Conservation (phyloP, 2,113 vertebrate genomes). For the Caretta caretta region DNA sequence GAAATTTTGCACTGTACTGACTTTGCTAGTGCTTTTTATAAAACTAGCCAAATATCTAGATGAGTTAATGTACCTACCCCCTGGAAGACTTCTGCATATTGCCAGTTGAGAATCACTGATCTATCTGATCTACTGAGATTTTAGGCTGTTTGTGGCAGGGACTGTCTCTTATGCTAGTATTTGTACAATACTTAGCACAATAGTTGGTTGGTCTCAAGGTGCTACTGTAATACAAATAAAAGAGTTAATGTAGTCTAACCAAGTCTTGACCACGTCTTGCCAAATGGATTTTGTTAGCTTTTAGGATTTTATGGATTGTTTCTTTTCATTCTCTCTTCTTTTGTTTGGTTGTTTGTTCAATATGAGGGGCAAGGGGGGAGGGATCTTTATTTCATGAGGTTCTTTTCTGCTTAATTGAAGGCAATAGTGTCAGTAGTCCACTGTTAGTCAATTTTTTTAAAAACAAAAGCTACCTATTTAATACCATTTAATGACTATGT, state of each 20-base stretch:
- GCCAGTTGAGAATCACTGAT: too few species aligned
- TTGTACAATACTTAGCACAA: not conserved
- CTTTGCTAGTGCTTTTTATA: too few species aligned
- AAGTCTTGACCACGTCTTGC: not conserved
- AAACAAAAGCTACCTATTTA: not conserved
- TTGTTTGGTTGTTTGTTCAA: not conserved
- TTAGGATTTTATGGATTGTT: not conserved
- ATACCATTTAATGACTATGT: not conserved
- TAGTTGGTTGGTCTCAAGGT: not conserved
- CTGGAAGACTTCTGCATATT: too few species aligned
- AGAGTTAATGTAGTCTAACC: not conserved
- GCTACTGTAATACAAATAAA: not conserved
- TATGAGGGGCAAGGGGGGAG: not conserved
- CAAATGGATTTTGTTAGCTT: not conserved
- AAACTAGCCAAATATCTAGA: too few species aligned
- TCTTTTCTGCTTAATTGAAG: constrained; percentile 5
- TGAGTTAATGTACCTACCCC: too few species aligned
- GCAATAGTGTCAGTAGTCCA: not conserved
- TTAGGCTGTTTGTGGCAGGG: not conserved
- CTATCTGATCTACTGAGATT: not conserved
- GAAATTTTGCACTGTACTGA: too few species aligned
- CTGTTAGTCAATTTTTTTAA: not conserved
- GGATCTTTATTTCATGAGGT: not conserved
- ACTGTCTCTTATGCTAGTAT: not conserved
- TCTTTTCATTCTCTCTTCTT: not conserved